Conservation (phyloP, 1,140 invertebrate genomes). For the Drosophila baimaii region DNA sequence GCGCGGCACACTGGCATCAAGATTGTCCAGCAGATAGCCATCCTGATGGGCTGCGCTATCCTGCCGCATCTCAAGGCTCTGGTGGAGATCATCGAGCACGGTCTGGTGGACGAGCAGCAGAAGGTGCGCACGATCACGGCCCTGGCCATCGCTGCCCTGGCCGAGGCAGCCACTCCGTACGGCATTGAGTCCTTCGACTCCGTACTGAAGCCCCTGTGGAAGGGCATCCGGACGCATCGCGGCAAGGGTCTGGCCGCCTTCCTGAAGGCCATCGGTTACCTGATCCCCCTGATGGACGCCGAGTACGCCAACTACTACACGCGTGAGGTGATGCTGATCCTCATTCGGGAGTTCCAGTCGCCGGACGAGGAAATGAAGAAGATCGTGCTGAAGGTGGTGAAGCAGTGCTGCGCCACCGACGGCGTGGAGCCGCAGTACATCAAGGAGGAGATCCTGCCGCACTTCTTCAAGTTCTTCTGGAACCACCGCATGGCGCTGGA, state of each 20-base stretch:
- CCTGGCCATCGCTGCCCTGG: slow-evolving; percentile 97
- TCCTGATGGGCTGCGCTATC: slow-evolving; percentile 99
- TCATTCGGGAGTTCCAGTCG: slow-evolving; percentile 99
- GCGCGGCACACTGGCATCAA: slow-evolving; percentile 99
- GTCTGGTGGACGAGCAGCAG: slow-evolving; percentile 94
- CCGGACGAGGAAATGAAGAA: slow-evolving; percentile 99
- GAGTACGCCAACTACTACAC: slow-evolving; percentile 99
- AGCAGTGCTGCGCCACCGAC: slow-evolving; percentile 99
- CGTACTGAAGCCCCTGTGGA: slow-evolving; percentile 99
- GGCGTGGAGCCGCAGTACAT: slow-evolving; percentile 99
- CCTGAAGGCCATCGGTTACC: slow-evolving; percentile 99
- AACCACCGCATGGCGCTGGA: slow-evolving; percentile 99
- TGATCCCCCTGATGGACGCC: slow-evolving; percentile 99
- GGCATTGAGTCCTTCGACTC: slow-evolving; percentile 99
- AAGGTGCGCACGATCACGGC: slow-evolving; percentile 99
- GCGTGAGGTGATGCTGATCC: slow-evolving; percentile 99
- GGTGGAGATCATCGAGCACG: slow-evolving; percentile 99
- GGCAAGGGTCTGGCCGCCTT: slow-evolving; percentile 99
- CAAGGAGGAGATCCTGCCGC: slow-evolving; percentile 99
- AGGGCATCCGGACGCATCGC: slow-evolving; percentile 98
- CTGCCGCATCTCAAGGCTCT: slow-evolving; percentile 98
- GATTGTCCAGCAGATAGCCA: slow-evolving; percentile 99
- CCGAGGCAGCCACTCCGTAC: slow-evolving; percentile 99
- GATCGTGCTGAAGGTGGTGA: slow-evolving; percentile 99
- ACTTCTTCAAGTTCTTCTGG: slow-evolving; percentile 99